Percentiles rank a stretch among this genome's conserved stretches.
phyloP scores from a whole-genome alignment of 2,888 invertebrate genomes.

The Andrena praecox region DNA sequence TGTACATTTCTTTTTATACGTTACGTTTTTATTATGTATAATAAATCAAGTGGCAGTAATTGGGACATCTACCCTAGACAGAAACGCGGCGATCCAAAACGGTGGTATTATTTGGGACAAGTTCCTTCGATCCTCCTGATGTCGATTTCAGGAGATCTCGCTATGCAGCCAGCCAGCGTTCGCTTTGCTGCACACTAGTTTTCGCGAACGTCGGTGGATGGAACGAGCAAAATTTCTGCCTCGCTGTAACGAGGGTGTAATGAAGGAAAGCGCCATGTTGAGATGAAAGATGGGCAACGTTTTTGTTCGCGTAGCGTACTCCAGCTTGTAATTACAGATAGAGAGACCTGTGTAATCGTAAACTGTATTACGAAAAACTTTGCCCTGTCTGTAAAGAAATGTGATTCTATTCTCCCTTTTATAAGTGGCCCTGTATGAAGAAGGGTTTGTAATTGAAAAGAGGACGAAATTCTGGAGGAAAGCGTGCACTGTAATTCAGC shows the following conservation, averaged over 20 bases:
- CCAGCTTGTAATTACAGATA: background rate
- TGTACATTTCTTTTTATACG: too few relatives aligned
- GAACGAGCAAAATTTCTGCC: conserved; percentile 14
- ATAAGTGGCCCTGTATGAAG: too few relatives aligned
- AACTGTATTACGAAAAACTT: too few relatives aligned
- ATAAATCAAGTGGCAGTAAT: too few relatives aligned
- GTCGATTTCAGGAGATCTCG: conserved; percentile 17
- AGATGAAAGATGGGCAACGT: background rate
- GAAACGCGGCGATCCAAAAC: conserved; percentile 21
- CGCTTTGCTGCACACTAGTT: conserved; percentile 1
- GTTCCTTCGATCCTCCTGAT: conserved; percentile 2
- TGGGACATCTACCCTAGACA: too few relatives aligned
- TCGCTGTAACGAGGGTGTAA: conserved; percentile 1
- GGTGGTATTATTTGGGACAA: conserved; percentile 37
- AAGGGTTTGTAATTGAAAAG: too few relatives aligned
- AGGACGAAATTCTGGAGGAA: too few relatives aligned
- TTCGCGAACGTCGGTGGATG: background rate
- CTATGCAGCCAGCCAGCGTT: background rate
- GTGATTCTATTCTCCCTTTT: too few relatives aligned
- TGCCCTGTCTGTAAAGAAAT: too few relatives aligned
- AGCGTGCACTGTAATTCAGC: too few relatives aligned
- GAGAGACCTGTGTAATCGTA: background rate
- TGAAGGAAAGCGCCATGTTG: background rate
- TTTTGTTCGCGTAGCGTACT: background rate
- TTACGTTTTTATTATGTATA: too few relatives aligned